Conservation (phyloP, 2,797 vertebrate species). For the Anabas testudineus region DNA sequence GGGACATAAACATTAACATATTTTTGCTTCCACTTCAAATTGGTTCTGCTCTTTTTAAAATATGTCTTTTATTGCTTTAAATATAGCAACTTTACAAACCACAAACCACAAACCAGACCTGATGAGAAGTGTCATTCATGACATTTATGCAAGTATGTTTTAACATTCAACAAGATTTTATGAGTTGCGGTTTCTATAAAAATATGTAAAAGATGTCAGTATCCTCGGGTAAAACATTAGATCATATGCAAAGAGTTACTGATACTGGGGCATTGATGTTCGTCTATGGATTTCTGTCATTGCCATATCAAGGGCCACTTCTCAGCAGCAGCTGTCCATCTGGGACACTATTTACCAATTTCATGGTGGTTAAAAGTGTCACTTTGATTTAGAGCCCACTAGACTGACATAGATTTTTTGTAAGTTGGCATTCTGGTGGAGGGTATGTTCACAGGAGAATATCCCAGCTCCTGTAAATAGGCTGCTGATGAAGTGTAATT, state of each 20-base stretch:
- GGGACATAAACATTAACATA: too few species aligned
- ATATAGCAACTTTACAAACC: too few species aligned
- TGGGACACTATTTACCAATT: background rate
- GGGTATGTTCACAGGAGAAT: conserved; percentile 9
- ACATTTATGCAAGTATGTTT: background rate
- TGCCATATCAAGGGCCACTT: background rate
- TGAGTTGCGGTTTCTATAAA: background rate
- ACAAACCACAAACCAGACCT: too few species aligned
- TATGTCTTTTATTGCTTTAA: too few species aligned
- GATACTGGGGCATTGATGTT: background rate
- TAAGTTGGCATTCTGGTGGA: background rate
- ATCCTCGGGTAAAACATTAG: background rate
- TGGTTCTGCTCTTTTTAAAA: too few species aligned
- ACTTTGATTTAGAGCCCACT: background rate
- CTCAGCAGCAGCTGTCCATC: background rate
- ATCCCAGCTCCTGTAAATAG: conserved; percentile 31
- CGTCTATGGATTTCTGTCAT: conserved; percentile 3
- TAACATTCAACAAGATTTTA: background rate
- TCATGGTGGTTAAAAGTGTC: conserved; percentile 6
- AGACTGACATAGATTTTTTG: conserved; percentile 17
- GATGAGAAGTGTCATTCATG: too few species aligned
- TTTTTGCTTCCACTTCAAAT: too few species aligned
- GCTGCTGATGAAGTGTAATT: conserved; percentile 11
- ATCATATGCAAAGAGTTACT: conserved; percentile 1
- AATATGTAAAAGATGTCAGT: background rate